Conservation (phyloP, 2,113 vertebrate species). For the Elaphurus davidianus region DNA sequence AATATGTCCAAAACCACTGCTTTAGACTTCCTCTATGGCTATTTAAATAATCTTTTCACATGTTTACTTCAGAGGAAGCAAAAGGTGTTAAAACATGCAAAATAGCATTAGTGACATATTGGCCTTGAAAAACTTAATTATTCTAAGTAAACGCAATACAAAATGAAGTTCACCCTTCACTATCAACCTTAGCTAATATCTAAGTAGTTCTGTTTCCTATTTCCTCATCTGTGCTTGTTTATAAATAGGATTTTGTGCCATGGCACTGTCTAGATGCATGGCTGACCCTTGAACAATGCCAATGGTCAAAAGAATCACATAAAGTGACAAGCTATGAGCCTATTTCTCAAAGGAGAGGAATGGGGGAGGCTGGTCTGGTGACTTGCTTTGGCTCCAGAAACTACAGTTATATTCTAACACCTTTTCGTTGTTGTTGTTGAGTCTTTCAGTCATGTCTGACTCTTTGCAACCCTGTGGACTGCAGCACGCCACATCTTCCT, state of each 20-base stretch:
- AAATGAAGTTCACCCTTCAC: background rate
- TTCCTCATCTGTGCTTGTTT: conserved; percentile 42
- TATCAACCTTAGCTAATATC: background rate
- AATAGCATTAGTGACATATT: background rate
- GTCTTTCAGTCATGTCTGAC: background rate
- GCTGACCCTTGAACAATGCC: background rate
- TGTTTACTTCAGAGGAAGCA: background rate
- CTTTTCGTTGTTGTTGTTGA: background rate
- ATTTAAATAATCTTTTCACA: background rate
- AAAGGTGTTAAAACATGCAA: background rate
- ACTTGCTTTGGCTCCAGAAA: background rate
- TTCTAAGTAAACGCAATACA: background rate
- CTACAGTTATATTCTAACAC: background rate
- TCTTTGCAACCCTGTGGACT: background rate
- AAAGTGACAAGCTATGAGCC: background rate
- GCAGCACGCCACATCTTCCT: background rate
- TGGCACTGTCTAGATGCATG: conserved; percentile 49
- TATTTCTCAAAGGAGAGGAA: background rate
- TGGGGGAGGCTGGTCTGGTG: background rate
- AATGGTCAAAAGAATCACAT: background rate
- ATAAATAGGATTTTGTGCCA: conserved; percentile 51
- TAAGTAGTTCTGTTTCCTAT: conserved; percentile 31
- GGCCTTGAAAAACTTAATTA: background rate
- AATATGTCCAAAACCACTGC: background rate
- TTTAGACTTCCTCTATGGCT: background rate